Evolutionary conservation across 2,113 vertebrate species (phyloP), one percentile per base, ranked within the genome.

Genomic region (Kryptolebias marmoratus): DNA sequence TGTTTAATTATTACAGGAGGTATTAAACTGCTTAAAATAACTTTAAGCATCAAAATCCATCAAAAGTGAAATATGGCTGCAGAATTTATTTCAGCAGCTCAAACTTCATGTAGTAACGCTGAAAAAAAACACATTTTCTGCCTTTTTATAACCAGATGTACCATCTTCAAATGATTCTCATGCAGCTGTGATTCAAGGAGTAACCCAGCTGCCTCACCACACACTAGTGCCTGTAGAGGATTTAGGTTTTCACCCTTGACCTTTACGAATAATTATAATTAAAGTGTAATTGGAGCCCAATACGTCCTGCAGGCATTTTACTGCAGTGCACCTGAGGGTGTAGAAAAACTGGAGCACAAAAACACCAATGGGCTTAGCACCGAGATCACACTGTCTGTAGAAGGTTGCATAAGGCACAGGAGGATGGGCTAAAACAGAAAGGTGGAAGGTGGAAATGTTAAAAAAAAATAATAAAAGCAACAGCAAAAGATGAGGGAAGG

Each of bases 281-380:
- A 86, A 68, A 58, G 78, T 82, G 83, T 87, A 75, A 87, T 64
- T 87, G 69, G 67, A 84, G 57, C 74, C 75, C n/a, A 71, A 59
- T 71, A 63, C 42, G 59, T 49, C 71, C 60, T 58, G 66, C 48
- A 58, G 81, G 62, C 58, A 56, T 56, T 57, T 42, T 55, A 74
- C 44, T 52, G 68, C 56, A 69, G 68, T 31, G 49, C 69, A 75
- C 82, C 66, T 42, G 54, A 47, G 54, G 71, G 79, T 11, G 27
- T 7, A 45, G 11, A 47, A 55, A 83, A 88, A 85, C 58, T 84
- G 71, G 84, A 81, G 55, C 87, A 80, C 36, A 75, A 61, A 71
- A 77, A 4, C 54, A 76, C 84, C 75, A 68, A 76, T 63, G 83
- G 87, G 62, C 61, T 55, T 39, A 9, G 18, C 36, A 72, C 56